Evolutionary conservation across 1,140 invertebrate genomes (phyloP).

Genomic region (Onthophagus taurus): DNA sequence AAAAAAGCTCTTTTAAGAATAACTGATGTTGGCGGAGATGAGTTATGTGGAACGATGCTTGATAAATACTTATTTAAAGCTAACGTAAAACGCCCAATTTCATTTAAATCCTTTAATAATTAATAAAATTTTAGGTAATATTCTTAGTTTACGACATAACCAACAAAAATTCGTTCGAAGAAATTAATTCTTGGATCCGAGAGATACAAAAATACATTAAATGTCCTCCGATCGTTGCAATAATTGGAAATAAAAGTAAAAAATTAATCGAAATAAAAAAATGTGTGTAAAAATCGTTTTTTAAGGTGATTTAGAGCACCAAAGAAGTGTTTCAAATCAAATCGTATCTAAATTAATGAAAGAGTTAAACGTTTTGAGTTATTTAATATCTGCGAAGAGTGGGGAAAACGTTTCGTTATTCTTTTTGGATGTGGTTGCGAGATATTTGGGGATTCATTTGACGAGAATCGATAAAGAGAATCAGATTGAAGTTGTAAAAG

Average conservation of each 20-base stretch:
- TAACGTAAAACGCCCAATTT: slow-evolving; percentile 48
- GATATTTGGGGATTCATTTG: slow-evolving; percentile 25
- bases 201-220: slow-evolving; percentile 49
- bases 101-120: not conserved
- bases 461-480: slow-evolving; percentile 24
- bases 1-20: slow-evolving; percentile 64
- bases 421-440: slow-evolving; percentile 24
- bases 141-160: slow-evolving; percentile 83
- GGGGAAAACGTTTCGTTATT: slow-evolving; percentile 67
- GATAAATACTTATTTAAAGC: slow-evolving; percentile 73
- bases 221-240: slow-evolving; percentile 51
- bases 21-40: slow-evolving; percentile 76
- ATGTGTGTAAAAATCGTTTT: not conserved
- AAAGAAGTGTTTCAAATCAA: slow-evolving; percentile 68
- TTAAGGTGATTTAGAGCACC: slow-evolving; percentile 74
- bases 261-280: not conserved
- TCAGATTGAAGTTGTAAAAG: slow-evolving; percentile 24
- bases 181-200: slow-evolving; percentile 63
- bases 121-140: slow-evolving; percentile 55
- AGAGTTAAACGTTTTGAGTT: slow-evolving; percentile 62
- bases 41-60: slow-evolving; percentile 66
- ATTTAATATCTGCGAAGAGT: slow-evolving; percentile 77
- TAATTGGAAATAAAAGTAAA: slow-evolving; percentile 80
- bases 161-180: slow-evolving; percentile 70
- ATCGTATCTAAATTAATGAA: slow-evolving; percentile 68